Conservation (phyloP, 30 jellyfish, hydroid and myxozoan species). For the Aurelia sp. region DNA sequence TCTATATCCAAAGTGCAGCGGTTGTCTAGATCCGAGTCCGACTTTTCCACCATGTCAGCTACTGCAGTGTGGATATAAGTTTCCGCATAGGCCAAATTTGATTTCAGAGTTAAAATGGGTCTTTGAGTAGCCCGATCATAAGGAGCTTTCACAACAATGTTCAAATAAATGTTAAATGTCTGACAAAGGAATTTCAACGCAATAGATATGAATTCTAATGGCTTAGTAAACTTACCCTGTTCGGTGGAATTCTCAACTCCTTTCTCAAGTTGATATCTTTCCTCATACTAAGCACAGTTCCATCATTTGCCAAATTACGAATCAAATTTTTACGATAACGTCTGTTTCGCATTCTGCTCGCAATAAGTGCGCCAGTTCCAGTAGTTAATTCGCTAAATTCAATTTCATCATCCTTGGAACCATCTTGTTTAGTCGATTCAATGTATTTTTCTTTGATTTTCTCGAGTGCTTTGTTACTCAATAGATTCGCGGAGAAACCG, state of each 20-base stretch:
- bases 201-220: no score
- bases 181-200: no score
- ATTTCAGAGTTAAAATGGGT: no score
- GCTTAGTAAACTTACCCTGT: slow-evolving; percentile 53
- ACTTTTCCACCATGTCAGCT: no score
- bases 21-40: no score
- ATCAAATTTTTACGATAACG: slow-evolving; percentile 55
- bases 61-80: no score
- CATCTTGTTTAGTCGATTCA: slow-evolving; percentile 14
- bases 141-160: no score
- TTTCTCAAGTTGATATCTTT: slow-evolving; percentile 79
- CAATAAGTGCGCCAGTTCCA: slow-evolving; percentile 88
- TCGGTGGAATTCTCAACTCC: slow-evolving; percentile 80
- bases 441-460: slow-evolving; percentile 49
- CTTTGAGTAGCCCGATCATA: no score
- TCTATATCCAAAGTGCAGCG: no score
- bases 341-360: slow-evolving; percentile 55
- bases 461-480: slow-evolving; percentile 47
- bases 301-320: slow-evolving; percentile 15
- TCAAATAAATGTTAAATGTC: no score
- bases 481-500: slow-evolving; percentile 86
- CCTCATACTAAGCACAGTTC: slow-evolving; percentile 78
- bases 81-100: no score
- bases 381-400: slow-evolving; percentile 48
- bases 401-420: slow-evolving; percentile 5